phyloP scores from a whole-genome alignment of 1,140 invertebrate species.

The Drosophila novamexicana region DNA sequence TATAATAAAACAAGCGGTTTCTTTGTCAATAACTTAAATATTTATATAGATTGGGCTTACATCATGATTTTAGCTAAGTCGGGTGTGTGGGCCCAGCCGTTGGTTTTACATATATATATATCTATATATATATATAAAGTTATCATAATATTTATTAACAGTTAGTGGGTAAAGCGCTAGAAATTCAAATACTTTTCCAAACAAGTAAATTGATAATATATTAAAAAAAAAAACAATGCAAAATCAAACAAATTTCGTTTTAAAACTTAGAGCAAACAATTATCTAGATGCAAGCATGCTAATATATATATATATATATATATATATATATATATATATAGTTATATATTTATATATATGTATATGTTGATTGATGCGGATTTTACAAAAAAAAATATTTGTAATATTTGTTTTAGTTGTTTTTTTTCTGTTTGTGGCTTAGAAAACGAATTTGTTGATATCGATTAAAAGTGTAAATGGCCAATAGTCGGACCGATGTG shows the following conservation, averaged over 20 bases:
- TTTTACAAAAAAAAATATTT: background rate
- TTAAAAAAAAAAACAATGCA: background rate
- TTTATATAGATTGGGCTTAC: constrained; percentile 5
- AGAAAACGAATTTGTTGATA: background rate
- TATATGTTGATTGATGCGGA: background rate
- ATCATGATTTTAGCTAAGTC: background rate
- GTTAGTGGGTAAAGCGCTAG: background rate
- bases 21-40: constrained; percentile 20
- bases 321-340: constrained; percentile 3
- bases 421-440: background rate
- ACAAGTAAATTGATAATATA: background rate
- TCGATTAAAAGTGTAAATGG: background rate
- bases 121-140: background rate
- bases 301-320: constrained; percentile 9
- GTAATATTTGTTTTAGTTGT: background rate
- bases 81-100: constrained; percentile 1
- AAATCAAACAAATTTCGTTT: background rate
- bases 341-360: background rate
- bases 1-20: background rate
- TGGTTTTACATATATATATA: background rate
- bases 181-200: background rate
- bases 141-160: constrained; percentile 1
- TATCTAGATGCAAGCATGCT: background rate
- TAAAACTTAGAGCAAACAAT: background rate
- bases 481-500: background rate